A percentile compares a stretch with the other conserved stretches of the same genome.
These are phyloP conservation scores for Procambarus clarkii DNA, from an alignment of 1,140 invertebrate genomes.

Conservation along the genomic window DNA sequence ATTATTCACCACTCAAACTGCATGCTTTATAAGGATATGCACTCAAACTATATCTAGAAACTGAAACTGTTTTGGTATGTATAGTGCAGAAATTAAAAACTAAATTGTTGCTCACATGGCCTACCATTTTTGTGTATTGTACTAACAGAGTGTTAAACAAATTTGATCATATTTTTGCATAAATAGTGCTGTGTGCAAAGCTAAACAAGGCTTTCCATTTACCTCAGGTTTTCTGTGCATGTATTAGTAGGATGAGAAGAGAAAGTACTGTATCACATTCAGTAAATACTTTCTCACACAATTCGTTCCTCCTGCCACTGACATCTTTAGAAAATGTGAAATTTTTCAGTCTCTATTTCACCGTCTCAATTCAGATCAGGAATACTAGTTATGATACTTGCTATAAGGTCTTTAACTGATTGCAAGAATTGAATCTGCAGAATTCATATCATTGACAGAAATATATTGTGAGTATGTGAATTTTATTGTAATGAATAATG, in stretches of 20 bases:
- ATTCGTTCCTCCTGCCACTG: conserved; percentile 33
- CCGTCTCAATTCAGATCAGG: conserved; percentile 21
- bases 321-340: conserved; percentile 24
- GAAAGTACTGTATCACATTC: background rate
- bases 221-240: conserved; percentile 59
- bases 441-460: background rate
- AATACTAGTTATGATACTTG: background rate
- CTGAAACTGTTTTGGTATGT: no score
- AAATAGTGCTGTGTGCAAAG: no score
- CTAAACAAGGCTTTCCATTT: background rate
- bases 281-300: conserved; percentile 27
- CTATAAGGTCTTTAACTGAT: background rate
- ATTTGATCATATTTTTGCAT: no score
- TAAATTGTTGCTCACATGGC: no score
- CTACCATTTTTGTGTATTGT: background rate
- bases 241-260: conserved; percentile 37
- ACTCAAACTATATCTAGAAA: no score
- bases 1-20: no score
- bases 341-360: background rate
- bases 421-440: background rate
- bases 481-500: background rate
- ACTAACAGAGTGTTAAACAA: background rate
- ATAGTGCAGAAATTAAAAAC: no score
- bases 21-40: no score
- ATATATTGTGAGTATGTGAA: background rate